These are phyloP conservation scores for Pelobates fuscus DNA, from an alignment of 2,113 vertebrate species.

Conservation along the genomic window DNA sequence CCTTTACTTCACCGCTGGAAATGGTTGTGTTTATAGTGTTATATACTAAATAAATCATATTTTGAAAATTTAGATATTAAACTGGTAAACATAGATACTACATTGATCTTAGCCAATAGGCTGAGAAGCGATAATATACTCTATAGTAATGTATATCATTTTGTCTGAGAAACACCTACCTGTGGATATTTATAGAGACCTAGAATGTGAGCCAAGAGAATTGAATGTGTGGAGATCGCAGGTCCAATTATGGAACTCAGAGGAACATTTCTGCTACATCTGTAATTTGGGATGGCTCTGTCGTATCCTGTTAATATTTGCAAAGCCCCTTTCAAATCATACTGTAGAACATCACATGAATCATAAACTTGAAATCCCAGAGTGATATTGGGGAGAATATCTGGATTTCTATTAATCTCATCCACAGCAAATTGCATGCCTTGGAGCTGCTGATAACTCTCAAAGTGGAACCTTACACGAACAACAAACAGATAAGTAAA, in stretches of 20 bases:
- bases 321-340: constrained; percentile 16
- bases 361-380: constrained; percentile 66
- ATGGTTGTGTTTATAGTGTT: too few species aligned
- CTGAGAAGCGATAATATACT: too few species aligned
- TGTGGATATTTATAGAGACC: constrained; percentile 36
- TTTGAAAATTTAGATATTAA: too few species aligned
- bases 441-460: neutral
- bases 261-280: neutral
- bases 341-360: constrained; percentile 57
- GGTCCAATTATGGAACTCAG: neutral
- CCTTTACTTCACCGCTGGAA: too few species aligned
- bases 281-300: neutral
- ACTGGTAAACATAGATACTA: too few species aligned
- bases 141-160: too few species aligned
- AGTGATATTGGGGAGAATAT: constrained; percentile 39
- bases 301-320: neutral
- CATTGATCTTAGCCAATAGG: too few species aligned
- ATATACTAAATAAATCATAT: too few species aligned
- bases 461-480: neutral
- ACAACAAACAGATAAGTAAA: too few species aligned
- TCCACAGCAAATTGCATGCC: constrained; percentile 40
- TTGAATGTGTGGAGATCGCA: neutral
- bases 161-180: too few species aligned
- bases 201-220: constrained; percentile 2
- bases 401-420: constrained; percentile 42